Base-by-base conservation (phyloP, 2,113 vertebrate genomes). In the Pseudois nayaur region DNA sequence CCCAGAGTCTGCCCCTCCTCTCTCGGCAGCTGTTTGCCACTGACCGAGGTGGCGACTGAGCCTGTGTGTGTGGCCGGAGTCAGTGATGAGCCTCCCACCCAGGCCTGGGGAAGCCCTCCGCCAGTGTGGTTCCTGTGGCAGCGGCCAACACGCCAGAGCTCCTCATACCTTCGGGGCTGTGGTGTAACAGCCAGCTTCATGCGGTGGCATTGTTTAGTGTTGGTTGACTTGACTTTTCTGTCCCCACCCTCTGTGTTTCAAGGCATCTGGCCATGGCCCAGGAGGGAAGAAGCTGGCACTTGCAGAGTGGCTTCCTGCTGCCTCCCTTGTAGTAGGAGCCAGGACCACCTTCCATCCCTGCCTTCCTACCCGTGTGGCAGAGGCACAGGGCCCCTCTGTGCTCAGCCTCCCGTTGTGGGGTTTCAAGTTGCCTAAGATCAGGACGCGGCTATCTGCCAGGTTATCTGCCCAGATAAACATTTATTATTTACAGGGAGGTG, bases 171-270 rank as follows among this genome's bases (percentile, higher is more conserved):
- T 97, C 94, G 82, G 98, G 98, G 98, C 97, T 98, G 89, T 43
- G 97, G 98, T 96, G 71, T 88, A 4, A 2, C 97, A 98, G 98
- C 98, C 59, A 85, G 82, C 98, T 74, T 17, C 92, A 95, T 87
- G 97, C 21, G 96, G 96, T 98, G 98, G 98, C 98, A 98, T 98
- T 98, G 96, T 98, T 98, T 98, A 98, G 96, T 52, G 89, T 96
- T 98, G 97, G 93, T 74, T 98, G 45, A 98, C 92, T 95, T 95
- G 97, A 98, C 92, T 98, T 97, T 95, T 64, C 0, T 86, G 83
- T 98, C 98, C 97, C 97, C 98, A 98, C 98, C 98, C 98, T 98
- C 97, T 96, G 85, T 98, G 98, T 99, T 98, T 97, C 98, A 98
- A 97, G 95, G 97, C 98, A 98, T 98, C 97, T 79, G 93, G 94